Base-by-base conservation (phyloP, 1,140 invertebrate genomes). In the Drosophila orosa region DNA sequence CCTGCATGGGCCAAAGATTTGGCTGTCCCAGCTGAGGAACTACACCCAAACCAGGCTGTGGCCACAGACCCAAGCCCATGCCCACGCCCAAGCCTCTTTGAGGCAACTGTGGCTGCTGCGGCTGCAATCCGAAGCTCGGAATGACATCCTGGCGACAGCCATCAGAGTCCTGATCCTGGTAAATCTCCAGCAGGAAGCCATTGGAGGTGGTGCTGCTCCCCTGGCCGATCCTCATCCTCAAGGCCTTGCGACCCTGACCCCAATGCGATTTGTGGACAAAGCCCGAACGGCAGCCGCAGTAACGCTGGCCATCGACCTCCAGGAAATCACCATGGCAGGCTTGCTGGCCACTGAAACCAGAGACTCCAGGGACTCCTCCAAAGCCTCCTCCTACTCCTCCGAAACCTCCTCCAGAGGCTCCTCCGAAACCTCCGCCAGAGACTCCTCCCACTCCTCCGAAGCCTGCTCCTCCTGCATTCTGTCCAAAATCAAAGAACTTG, bases 201-300 rank as follows among this genome's bases (percentile, higher is more conserved):
- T 83, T 92, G 5, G 79, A 92, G 44, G 60, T 35, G 13, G 37
- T 48, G 29, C 78, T 66, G 9, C 78, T 87, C 48, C 72, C 55
- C 13, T 83, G 84, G 58, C 71, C 78, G 58, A 90, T 82, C 12
- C 90, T 78, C 78, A 93, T 90, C 19, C 91, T 78, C 27, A 93
- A 54, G 8, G 90, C 74, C 66, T 93, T 93, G 10, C 83, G 77
- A 5, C 80, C 84, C 19, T 74, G 48, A 8, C 61, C 79, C 80
- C 85, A 91, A 33, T 85, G 71, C 1, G 92, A 85, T 5, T 86
- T 90, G 17, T 94, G 75, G 33, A 92, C 92, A 24, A 93, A 78
- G 7, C 93, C 93, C 1, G 92, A 93, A 19, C 92, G 92, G 59
- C 94, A 95, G 0, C 94, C 94, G 74, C 94, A 95, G 25, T 93